Percentiles rank a stretch among this genome's conserved stretches.
These are phyloP conservation scores for Parasteatoda lunata DNA, from an alignment of 2,888 invertebrate genomes.

Conservation along the genomic window DNA sequence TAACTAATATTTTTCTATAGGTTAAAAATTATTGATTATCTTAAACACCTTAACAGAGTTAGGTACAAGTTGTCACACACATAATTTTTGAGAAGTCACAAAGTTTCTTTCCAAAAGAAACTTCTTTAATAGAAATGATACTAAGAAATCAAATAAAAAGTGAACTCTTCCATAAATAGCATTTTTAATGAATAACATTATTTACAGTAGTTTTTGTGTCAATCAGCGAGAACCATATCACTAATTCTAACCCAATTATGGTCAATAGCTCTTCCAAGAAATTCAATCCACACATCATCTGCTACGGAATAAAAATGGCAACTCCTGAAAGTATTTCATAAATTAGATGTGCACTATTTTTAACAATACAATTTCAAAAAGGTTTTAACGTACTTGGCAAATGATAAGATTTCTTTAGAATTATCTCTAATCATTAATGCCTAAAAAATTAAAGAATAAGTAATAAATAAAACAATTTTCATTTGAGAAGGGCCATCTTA, in stretches of 20 bases:
- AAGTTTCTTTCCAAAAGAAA: too few species aligned
- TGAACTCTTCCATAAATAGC: too few species aligned
- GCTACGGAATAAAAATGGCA: constrained; percentile 32
- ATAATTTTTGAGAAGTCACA: too few species aligned
- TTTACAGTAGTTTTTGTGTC: background rate
- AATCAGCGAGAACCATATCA: constrained; percentile 55
- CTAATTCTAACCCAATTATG: constrained; percentile 57
- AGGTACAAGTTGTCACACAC: too few species aligned
- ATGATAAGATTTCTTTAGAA: constrained; percentile 23
- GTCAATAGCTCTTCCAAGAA: constrained; percentile 53
- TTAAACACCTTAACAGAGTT: too few species aligned
- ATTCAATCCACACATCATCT: constrained; percentile 52
- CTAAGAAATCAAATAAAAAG: too few species aligned
- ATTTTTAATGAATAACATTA: too few species aligned
- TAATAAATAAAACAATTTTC: background rate
- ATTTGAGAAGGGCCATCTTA: too few species aligned
- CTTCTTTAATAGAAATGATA: too few species aligned
- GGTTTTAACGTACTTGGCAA: constrained; percentile 34
- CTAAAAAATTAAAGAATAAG: constrained; percentile 19
- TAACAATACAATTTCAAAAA: constrained; percentile 10
- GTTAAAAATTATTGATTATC: too few species aligned
- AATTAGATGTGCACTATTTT: background rate
- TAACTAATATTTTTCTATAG: too few species aligned
- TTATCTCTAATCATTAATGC: constrained; percentile 39
- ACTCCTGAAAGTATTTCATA: constrained; percentile 32